Evolutionary conservation across 2,888 invertebrate genomes (phyloP), one percentile per base, ranked within the genome.

Genomic region (Hemaris fuciformis): DNA sequence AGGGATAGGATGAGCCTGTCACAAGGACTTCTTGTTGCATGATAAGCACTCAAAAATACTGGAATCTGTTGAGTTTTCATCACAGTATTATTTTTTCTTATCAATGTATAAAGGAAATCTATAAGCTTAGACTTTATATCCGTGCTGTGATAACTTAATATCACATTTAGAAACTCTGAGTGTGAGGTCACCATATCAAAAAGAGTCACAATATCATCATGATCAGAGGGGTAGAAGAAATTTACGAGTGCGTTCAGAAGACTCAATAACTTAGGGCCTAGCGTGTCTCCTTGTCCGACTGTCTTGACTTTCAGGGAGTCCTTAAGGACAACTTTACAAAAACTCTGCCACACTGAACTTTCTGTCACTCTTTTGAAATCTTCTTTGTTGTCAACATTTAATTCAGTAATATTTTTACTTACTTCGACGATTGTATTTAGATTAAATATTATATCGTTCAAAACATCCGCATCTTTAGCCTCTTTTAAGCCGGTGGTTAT

Each of bases 171-270:
- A 80, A 97, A 97, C 74, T 96, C 95, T 0, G 97, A 97, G 87
- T 97, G 97, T 0, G 95, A 94, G 3, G 94, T 93, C 8, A 95
- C 93, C 96, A 97, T 96, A 66, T 96, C 96, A 70, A 96, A 95
- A 6, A 96, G 82, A 20, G 93, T 91, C 57, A 85, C 87, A 0
- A 94, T 87, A 45, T 93, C 89, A 3, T 86, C 80, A 38, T 92
- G 91, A 59, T 94, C 87, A 23, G 75, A 74, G 6, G 82, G 73
- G 70, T 95, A 95, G 20, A 95, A 87, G 0, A 94, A 80, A 61
- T 94, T 89, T 2, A 95, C 91, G 15, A 95, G 78, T 58, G 83
- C 87, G 0, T 94, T 91, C 31, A 96, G 76, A 13, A 94, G 83
- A 64, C 89, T 92, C 15, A 96, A 76, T 34, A 95, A 73, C 66